Evolutionary conservation across 2,888 invertebrate genomes (phyloP).

Genomic region (Apamea monoglypha): DNA sequence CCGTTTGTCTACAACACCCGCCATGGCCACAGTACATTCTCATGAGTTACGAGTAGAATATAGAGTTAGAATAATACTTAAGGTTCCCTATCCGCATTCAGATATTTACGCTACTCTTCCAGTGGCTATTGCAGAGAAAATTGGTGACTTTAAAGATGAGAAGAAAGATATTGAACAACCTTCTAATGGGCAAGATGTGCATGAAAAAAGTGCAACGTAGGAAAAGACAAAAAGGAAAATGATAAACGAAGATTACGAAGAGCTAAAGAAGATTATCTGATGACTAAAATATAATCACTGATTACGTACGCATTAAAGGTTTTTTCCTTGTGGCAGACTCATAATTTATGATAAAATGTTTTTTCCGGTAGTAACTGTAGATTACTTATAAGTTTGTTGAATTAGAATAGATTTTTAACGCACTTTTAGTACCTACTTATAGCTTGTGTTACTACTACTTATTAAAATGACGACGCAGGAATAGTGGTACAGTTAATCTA

Average conservation of each 20-base stretch:
- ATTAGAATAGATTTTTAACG: background rate
- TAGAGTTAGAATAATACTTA: background rate
- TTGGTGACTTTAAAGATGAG: background rate
- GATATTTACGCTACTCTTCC: background rate
- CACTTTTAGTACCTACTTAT: background rate
- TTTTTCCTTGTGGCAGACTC: background rate
- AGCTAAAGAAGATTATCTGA: background rate
- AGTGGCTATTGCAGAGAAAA: slow-evolving; percentile 13
- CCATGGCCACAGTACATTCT: background rate
- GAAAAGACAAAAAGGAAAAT: background rate
- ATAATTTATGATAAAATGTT: background rate
- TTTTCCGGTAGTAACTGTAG: background rate
- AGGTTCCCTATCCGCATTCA: background rate
- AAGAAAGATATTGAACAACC: background rate
- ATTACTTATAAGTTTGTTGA: background rate
- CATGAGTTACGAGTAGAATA: background rate
- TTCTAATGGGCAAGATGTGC: background rate
- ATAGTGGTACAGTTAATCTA: background rate
- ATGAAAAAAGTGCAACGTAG: background rate
- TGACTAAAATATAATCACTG: background rate
- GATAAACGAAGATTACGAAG: background rate
- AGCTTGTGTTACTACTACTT: background rate
- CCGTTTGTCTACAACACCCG: background rate
- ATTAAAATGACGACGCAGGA: background rate
- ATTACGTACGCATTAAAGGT: background rate